phyloP scores from a whole-genome alignment of 2,797 vertebrate species.

The Syndactyla subalaris region DNA sequence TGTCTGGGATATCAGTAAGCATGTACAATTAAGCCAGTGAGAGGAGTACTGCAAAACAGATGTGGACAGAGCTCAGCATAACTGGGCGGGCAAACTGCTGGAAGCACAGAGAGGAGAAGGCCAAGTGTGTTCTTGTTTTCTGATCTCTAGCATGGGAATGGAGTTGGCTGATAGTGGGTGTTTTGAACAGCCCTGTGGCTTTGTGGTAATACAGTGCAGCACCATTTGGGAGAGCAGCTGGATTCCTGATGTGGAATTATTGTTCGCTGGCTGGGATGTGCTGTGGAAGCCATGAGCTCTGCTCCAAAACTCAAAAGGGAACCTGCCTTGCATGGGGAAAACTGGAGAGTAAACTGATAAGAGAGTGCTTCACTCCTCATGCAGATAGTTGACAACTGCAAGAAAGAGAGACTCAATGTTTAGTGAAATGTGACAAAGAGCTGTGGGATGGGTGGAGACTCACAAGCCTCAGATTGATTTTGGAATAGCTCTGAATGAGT shows the following conservation, averaged over 20 bases:
- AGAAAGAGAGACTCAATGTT: background rate
- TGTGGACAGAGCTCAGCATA: slow-evolving; percentile 26
- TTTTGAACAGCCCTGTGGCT: slow-evolving; percentile 47
- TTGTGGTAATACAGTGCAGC: slow-evolving; percentile 17
- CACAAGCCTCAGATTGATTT: background rate
- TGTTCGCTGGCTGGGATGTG: background rate
- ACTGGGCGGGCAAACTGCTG: background rate
- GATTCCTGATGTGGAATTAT: slow-evolving; percentile 21
- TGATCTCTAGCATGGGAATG: slow-evolving; percentile 46
- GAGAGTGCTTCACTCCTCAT: background rate
- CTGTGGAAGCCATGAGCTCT: background rate
- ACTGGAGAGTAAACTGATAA: background rate
- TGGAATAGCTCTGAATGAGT: background rate
- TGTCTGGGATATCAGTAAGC: slow-evolving; percentile 41
- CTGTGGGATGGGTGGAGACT: background rate
- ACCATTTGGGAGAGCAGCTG: slow-evolving; percentile 16
- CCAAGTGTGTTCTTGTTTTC: slow-evolving; percentile 17
- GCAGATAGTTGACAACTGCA: background rate
- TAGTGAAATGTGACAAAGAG: background rate
- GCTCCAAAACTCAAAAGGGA: background rate
- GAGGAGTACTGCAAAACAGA: slow-evolving; percentile 58
- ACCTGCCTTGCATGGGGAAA: background rate
- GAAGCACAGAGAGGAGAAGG: background rate
- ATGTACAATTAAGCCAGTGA: slow-evolving; percentile 61
- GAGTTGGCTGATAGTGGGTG: slow-evolving; percentile 8